Evolutionary conservation across 2,113 vertebrate genomes (phyloP).

Genomic region (Erpornis zantholeuca): DNA sequence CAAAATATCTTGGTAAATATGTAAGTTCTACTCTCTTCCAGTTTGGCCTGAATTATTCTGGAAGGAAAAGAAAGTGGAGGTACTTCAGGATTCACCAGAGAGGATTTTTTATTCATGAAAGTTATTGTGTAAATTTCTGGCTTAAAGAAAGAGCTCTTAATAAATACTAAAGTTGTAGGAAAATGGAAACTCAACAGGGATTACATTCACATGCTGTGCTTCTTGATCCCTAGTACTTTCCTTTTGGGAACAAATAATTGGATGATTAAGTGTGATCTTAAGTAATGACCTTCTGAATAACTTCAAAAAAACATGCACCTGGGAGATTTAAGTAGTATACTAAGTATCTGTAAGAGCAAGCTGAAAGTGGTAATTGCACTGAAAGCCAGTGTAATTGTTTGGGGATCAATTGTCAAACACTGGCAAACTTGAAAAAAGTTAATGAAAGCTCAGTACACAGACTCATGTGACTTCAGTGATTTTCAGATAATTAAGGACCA

Average conservation of each 20-base stretch:
- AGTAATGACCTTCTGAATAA: conserved; percentile 43
- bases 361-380: conserved; percentile 25
- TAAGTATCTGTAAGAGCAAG: conserved; percentile 12
- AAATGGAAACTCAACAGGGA: conserved; percentile 2
- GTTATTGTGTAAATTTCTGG: background rate
- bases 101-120: background rate
- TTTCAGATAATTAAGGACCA: conserved; percentile 3
- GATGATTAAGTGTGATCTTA: conserved; percentile 40
- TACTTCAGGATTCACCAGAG: background rate
- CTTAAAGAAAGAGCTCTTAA: background rate
- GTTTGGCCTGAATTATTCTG: background rate
- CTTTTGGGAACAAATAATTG: conserved; percentile 38
- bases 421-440: conserved; percentile 5
- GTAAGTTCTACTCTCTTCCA: background rate
- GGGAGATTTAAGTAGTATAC: conserved; percentile 31
- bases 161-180: conserved; percentile 1
- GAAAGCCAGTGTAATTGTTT: conserved; percentile 46
- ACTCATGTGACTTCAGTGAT: background rate
- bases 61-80: background rate
- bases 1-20: background rate
- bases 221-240: background rate
- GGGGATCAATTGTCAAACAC: conserved; percentile 48
- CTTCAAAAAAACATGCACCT: conserved; percentile 16
- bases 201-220: background rate
- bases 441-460: conserved; percentile 10